Percentiles rank a stretch among this genome's conserved stretches.
These are phyloP conservation scores for Leistus spinibarbis DNA, from an alignment of 2,888 invertebrate species.

Conservation along the genomic window DNA sequence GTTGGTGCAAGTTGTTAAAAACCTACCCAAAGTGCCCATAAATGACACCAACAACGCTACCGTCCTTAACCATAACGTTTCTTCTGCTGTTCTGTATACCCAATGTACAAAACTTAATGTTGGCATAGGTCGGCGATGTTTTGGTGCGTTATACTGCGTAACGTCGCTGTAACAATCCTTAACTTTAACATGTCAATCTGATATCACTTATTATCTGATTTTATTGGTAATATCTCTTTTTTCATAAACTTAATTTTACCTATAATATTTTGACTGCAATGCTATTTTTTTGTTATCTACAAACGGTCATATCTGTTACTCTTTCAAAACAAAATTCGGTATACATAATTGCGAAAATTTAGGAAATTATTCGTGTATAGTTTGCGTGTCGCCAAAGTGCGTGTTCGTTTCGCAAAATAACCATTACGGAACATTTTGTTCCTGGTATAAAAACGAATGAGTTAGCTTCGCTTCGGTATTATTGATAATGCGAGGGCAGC, in stretches of 20 bases:
- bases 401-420: background rate
- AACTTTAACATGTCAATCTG: background rate
- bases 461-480: background rate
- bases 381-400: background rate
- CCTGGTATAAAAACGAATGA: background rate
- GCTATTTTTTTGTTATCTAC: too few species aligned
- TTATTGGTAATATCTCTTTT: too few species aligned
- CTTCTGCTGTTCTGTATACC: background rate
- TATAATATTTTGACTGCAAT: too few species aligned
- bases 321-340: too few species aligned
- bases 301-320: too few species aligned
- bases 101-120: background rate
- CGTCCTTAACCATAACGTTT: background rate
- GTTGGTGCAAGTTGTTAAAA: constrained; percentile 35
- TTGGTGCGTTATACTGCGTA: background rate
- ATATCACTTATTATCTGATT: too few species aligned
- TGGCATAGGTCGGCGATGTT: constrained; percentile 11
- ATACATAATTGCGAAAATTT: too few species aligned
- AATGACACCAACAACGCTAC: constrained; percentile 33
- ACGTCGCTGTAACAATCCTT: background rate
- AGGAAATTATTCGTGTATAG: background rate
- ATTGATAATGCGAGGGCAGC: background rate
- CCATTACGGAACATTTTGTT: background rate
- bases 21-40: constrained; percentile 36
- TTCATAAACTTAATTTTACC: too few species aligned